These are phyloP conservation scores for Bombus pyrosoma DNA, from an alignment of 1,140 invertebrate species.

Conservation along the genomic window DNA sequence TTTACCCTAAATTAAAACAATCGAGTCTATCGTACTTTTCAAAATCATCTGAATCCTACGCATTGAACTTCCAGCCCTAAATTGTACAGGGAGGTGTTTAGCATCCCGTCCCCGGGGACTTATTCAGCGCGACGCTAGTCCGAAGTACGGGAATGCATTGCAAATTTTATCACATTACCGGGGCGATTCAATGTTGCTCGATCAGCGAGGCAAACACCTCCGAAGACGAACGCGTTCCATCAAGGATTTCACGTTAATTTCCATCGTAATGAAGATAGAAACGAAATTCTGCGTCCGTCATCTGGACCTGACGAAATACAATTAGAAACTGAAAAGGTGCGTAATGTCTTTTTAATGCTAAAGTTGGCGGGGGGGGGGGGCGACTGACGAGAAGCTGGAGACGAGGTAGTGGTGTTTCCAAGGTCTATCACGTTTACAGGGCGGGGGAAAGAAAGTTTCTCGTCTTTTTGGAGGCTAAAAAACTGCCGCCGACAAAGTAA, in stretches of 20 bases:
- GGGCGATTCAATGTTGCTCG: conserved; percentile 1
- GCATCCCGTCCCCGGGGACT: not conserved
- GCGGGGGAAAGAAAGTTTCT: conserved; percentile 47
- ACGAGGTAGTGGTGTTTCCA: not conserved
- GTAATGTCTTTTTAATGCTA: conserved; percentile 29
- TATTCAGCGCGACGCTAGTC: not conserved
- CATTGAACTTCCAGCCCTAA: not conserved
- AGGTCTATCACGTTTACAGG: conserved; percentile 29
- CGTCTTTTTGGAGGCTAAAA: conserved; percentile 14
- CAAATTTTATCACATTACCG: conserved; percentile 17
- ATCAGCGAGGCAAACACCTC: not conserved
- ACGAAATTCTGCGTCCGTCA: not conserved
- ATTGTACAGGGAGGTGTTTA: conserved; percentile 3
- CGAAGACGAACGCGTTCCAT: not conserved
- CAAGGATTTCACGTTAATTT: not conserved
- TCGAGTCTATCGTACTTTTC: not conserved
- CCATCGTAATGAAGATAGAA: conserved; percentile 8
- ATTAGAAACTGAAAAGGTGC: conserved; percentile 9
- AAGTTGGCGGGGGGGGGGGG: not conserved
- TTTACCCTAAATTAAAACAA: not conserved
- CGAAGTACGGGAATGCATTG: conserved; percentile 7
- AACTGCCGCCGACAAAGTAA: conserved; percentile 51
- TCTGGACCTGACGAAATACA: not conserved
- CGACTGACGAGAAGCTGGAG: not conserved
- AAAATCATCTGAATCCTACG: not conserved